These are phyloP conservation scores for Acrobasis consociella DNA, from an alignment of 2,888 invertebrate species.

Conservation along the genomic window DNA sequence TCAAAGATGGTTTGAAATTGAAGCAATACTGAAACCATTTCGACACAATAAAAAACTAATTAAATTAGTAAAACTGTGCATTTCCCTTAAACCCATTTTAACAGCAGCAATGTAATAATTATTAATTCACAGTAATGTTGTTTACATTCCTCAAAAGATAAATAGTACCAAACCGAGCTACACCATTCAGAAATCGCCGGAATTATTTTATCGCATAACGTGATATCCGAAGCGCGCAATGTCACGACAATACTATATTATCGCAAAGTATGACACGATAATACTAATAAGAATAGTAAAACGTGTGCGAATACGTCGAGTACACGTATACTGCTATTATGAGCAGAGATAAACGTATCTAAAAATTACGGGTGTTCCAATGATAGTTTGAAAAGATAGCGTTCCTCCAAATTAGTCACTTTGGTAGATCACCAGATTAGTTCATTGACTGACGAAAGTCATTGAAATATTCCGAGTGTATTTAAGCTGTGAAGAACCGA, in stretches of 20 bases:
- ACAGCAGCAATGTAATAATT: neutral
- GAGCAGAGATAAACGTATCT: neutral
- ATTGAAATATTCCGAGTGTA: no score
- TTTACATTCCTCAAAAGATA: conserved; percentile 11
- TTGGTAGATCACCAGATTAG: no score
- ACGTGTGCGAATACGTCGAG: conserved; percentile 15
- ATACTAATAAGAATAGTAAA: neutral
- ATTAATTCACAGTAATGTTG: neutral
- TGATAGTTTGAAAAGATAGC: neutral
- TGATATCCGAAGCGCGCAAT: neutral
- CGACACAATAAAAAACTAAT: no score
- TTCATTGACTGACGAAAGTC: no score
- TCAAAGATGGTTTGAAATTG: no score
- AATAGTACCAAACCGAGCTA: neutral
- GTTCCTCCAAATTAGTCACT: no score
- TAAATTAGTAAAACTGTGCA: neutral
- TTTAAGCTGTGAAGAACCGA: no score
- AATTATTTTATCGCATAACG: neutral
- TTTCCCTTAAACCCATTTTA: neutral
- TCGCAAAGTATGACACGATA: neutral
- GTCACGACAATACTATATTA: neutral
- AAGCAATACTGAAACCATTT: no score
- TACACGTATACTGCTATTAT: conserved; percentile 2
- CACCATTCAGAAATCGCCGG: neutral
- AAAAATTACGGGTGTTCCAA: neutral